Percentiles rank a stretch among this genome's conserved stretches.
phyloP scores from a whole-genome alignment of 2,888 invertebrate species.

The Chrysotoxum bicinctum region DNA sequence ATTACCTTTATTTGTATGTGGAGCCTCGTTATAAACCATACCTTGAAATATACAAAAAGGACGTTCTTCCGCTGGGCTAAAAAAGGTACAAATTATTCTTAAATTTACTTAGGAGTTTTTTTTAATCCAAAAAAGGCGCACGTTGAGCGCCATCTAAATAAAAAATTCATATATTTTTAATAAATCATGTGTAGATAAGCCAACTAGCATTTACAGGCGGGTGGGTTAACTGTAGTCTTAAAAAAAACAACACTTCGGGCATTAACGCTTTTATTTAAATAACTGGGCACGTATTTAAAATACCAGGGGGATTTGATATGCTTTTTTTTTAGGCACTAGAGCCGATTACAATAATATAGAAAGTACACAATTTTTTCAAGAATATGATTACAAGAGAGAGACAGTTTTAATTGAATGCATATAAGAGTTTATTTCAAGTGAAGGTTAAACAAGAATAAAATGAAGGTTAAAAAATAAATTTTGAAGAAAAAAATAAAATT shows the following conservation, averaged over 20 bases:
- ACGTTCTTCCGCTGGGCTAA: neutral
- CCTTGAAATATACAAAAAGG: neutral
- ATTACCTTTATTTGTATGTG: neutral
- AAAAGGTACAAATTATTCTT: neutral
- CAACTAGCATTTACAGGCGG: neutral
- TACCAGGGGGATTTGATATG: neutral
- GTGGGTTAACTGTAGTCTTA: neutral
- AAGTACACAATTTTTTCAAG: neutral
- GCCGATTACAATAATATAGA: neutral
- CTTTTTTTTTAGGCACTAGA: neutral
- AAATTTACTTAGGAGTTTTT: constrained; percentile 6
- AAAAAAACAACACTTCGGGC: neutral
- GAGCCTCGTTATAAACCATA: neutral
- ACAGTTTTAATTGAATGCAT: neutral
- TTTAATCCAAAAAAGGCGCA: neutral
- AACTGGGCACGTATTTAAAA: constrained; percentile 6
- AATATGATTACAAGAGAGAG: neutral
- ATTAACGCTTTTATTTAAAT: neutral
- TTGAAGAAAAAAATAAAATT: neutral
- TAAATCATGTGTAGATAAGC: constrained; percentile 30
- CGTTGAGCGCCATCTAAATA: constrained; percentile 4
- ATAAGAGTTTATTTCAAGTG: neutral
- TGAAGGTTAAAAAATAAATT: neutral
- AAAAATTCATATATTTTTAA: constrained; percentile 13
- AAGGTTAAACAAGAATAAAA: neutral